Evolutionary conservation across 2,113 vertebrate species (phyloP).

Genomic region (Pycnonotus jocosus): DNA sequence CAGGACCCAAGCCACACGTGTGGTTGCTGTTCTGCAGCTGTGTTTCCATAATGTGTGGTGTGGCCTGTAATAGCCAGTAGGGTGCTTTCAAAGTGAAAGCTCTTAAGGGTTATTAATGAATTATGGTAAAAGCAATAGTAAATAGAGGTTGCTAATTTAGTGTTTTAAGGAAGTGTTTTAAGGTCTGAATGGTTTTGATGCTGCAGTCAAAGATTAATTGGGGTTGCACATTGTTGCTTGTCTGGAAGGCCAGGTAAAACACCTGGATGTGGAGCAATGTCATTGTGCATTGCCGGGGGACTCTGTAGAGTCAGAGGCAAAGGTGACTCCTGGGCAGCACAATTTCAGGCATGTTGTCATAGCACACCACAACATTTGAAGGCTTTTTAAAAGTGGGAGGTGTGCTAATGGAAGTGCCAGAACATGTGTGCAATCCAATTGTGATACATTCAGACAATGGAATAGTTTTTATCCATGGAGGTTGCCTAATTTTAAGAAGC

Average conservation of each 20-base stretch:
- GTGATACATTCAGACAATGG: background rate
- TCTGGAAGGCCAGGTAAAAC: background rate
- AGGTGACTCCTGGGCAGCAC: background rate
- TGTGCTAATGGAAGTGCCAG: background rate
- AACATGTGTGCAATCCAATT: background rate
- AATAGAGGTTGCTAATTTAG: background rate
- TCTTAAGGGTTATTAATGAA: background rate
- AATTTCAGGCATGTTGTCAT: background rate
- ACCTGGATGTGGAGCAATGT: background rate
- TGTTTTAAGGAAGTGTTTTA: background rate
- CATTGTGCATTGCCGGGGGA: background rate
- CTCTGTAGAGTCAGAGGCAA: background rate
- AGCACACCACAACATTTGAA: background rate
- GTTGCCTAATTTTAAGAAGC: background rate
- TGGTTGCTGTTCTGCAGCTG: background rate
- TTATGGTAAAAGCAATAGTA: background rate
- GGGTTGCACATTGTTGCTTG: background rate
- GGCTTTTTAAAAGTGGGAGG: background rate
- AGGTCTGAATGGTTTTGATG: background rate
- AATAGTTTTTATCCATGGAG: background rate
- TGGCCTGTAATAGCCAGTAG: background rate
- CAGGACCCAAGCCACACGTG: accelerated
- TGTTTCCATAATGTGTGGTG: background rate
- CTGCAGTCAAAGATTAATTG: background rate
- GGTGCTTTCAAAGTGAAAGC: background rate